These are phyloP conservation scores for Centropus unirufus DNA, from an alignment of 2,113 vertebrate genomes.

Conservation along the genomic window DNA sequence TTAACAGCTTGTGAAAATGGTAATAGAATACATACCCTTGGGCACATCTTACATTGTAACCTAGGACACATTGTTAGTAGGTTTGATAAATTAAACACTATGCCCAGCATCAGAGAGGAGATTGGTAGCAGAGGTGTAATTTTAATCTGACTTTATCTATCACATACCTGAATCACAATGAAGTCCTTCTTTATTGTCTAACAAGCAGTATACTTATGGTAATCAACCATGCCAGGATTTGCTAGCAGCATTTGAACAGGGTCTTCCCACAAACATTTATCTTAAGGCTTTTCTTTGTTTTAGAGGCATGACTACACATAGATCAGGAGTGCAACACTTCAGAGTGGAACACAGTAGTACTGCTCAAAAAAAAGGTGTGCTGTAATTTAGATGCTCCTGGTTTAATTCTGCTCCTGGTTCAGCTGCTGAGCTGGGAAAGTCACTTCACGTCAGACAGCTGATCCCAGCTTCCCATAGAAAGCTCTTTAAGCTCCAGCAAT, in stretches of 20 bases:
- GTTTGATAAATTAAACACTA: background rate
- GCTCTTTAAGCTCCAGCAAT: background rate
- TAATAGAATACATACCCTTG: too few relatives aligned
- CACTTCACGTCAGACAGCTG: background rate
- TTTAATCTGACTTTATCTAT: background rate
- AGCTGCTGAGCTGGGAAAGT: background rate
- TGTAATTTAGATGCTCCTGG: background rate
- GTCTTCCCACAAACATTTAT: background rate
- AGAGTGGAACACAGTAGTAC: background rate
- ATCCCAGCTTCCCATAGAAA: background rate
- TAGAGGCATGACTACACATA: background rate
- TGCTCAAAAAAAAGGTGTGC: background rate
- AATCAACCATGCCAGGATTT: background rate
- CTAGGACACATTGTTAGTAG: too few relatives aligned
- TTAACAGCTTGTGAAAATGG: too few relatives aligned
- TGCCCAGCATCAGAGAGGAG: background rate
- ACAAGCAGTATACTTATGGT: background rate
- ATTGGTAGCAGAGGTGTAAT: background rate
- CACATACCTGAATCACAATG: background rate
- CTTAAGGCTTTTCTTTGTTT: background rate
- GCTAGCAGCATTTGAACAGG: background rate
- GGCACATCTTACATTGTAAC: too few relatives aligned
- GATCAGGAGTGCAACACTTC: background rate
- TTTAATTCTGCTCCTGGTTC: background rate
- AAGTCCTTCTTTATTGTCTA: background rate